Evolutionary conservation across 2,113 vertebrate genomes (phyloP).

Genomic region (Chaetops frenatus): DNA sequence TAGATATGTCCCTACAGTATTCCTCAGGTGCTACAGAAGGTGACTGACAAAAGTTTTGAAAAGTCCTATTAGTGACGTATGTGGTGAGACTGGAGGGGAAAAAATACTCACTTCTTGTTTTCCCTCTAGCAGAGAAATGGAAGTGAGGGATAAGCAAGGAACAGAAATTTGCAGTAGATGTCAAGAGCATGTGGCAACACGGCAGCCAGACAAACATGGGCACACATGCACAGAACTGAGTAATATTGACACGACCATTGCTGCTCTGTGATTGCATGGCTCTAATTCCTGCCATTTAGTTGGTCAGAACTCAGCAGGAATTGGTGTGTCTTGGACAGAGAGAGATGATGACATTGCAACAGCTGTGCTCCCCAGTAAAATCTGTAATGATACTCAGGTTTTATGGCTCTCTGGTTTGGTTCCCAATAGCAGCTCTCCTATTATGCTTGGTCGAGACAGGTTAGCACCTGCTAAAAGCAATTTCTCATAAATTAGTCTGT

Average conservation of each 20-base stretch:
- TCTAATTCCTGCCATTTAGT: neutral
- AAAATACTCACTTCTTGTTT: neutral
- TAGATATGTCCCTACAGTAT: constrained; percentile 40
- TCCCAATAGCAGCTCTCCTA: constrained; percentile 41
- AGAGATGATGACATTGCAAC: constrained; percentile 59
- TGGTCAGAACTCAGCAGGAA: constrained; percentile 20
- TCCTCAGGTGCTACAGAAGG: neutral
- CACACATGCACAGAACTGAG: neutral
- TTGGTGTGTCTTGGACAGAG: rapidly evolving
- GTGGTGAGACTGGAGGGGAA: neutral
- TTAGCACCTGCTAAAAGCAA: constrained; percentile 75
- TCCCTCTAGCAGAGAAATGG: neutral
- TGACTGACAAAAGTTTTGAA: constrained; percentile 49
- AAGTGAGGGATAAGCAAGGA: neutral
- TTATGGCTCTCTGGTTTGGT: constrained; percentile 37
- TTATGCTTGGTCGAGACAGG: constrained; percentile 67
- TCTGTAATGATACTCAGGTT: neutral
- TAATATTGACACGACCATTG: neutral
- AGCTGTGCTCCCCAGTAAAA: constrained; percentile 60
- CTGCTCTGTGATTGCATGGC: neutral
- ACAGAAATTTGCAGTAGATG: neutral
- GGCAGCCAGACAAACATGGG: neutral
- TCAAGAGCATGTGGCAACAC: neutral
- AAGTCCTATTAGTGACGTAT: constrained; percentile 37
- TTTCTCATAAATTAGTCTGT: constrained; percentile 70